Base-by-base conservation (phyloP, 2,888 invertebrate genomes). In the Gymnocheta viridis region DNA sequence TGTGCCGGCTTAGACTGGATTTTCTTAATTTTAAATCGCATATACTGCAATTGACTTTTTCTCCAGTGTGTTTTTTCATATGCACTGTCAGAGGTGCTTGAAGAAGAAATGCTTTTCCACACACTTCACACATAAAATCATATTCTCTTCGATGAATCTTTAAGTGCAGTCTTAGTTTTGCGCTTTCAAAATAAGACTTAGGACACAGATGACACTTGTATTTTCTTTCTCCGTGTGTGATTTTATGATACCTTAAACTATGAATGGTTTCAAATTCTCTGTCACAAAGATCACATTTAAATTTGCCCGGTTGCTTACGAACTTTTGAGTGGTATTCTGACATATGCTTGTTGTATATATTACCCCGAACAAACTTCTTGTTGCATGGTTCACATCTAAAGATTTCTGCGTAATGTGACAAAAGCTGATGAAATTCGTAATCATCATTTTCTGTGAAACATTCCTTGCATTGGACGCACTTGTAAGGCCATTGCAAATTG, bases 401-500 rank as follows among this genome's bases (percentile, higher is more conserved):
- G 1, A 74, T 35, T 74, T 81, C 81, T 1, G 14, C 19, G 19
- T 69, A 81, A 19, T 81, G 81, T 3, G 69, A 54, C 27, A 81
- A 14, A 62, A 32, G 19, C 62, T 69, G 66, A n/a, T 81, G 81
- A 38, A 81, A 69, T 5, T 81, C 74, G 44, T 56, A 84, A 24
- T 80, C 76, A 44, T 84, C 77, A 38, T 6, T 58, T 12, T 81
- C 81, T 17, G 17, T 29, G 38, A 81, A 84, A 56, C 76, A 64
- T 41, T 84, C 81, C 10, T 72, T 69, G 41, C 84, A 84, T 12
- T 77, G 32, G 7, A 74, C 64, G 29, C 84, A 84, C n/a, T 74
- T 76, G 49, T 67, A 81, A 10, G 80, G 72, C 81, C 74, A 81
- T 44, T 44, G 41, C n/a, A 81, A 51, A 62, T 67, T 62, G 10